These are phyloP conservation scores for Platygyra sinensis DNA, from an alignment of 64 coral and sea anemone genomes.

Conservation along the genomic window DNA sequence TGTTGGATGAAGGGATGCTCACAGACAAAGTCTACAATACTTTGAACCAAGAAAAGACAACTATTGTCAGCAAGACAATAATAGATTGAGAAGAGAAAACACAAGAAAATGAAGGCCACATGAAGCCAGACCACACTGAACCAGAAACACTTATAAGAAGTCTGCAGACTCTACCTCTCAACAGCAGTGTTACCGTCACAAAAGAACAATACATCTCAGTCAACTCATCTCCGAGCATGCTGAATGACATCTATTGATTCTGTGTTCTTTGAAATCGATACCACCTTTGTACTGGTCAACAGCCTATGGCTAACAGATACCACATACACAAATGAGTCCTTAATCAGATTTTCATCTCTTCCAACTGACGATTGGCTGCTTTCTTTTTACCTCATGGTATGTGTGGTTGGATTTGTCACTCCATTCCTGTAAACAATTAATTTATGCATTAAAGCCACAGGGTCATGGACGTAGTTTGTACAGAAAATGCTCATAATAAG, in stretches of 20 bases:
- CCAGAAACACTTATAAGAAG: slow-evolving; percentile 27
- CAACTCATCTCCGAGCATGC: slow-evolving; percentile 28
- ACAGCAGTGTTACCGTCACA: slow-evolving; percentile 52
- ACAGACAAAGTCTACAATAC: slow-evolving; percentile 40
- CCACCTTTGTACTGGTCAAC: slow-evolving; percentile 56
- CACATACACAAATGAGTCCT: slow-evolving; percentile 27
- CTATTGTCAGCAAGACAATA: slow-evolving; percentile 47
- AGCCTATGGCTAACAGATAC: slow-evolving; percentile 65
- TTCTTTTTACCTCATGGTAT: no score
- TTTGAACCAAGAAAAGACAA: slow-evolving; percentile 15
- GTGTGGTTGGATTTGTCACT: no score
- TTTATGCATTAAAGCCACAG: no score
- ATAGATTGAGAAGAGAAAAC: not conserved
- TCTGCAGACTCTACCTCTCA: slow-evolving; percentile 12
- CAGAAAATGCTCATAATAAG: no score
- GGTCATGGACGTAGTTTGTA: no score
- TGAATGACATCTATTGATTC: slow-evolving; percentile 44
- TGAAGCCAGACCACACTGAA: not conserved
- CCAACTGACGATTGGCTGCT: no score
- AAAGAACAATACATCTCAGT: slow-evolving; percentile 50
- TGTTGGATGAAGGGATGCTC: slow-evolving; percentile 51
- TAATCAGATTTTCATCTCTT: no score
- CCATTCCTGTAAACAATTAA: no score
- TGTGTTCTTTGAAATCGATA: slow-evolving; percentile 63
- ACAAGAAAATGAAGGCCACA: slow-evolving; percentile 33